Evolutionary conservation across 1,140 invertebrate genomes (phyloP).

Genomic region (Kradibia gibbosae): DNA sequence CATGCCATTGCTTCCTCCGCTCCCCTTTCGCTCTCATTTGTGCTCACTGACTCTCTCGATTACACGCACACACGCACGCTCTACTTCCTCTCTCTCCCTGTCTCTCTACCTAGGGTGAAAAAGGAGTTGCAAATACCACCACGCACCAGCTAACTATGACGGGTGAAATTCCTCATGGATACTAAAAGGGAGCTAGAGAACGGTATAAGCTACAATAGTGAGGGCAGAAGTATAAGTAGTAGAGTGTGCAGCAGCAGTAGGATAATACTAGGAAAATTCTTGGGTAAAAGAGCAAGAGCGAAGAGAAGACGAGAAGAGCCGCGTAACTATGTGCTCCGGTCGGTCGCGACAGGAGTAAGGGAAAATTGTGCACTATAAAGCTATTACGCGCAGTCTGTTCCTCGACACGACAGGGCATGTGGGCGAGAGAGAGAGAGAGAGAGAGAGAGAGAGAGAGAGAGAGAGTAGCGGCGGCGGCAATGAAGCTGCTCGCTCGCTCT

Average conservation of each 20-base stretch:
- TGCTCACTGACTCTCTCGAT: too few relatives aligned
- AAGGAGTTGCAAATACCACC: neutral
- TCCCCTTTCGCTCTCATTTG: too few relatives aligned
- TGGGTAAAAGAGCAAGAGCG: too few relatives aligned
- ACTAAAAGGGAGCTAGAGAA: neutral
- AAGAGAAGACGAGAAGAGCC: neutral
- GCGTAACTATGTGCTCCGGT: neutral
- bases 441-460: neutral
- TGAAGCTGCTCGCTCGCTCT: neutral
- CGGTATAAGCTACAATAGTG: neutral
- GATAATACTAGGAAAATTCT: too few relatives aligned
- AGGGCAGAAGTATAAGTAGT: neutral
- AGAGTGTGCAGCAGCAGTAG: neutral
- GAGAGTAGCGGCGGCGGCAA: neutral
- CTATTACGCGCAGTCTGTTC: neutral
- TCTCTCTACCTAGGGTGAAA: neutral
- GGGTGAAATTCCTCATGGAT: neutral
- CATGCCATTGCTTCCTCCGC: too few relatives aligned
- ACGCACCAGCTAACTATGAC: neutral
- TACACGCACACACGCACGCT: neutral
- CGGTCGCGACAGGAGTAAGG: neutral
- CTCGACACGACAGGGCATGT: constrained; percentile 5
- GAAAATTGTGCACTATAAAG: constrained; percentile 2
- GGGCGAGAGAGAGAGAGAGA: neutral
- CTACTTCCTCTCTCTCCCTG: neutral